Conservation (phyloP, 2,113 vertebrate genomes). For the Lepus timidus region DNA sequence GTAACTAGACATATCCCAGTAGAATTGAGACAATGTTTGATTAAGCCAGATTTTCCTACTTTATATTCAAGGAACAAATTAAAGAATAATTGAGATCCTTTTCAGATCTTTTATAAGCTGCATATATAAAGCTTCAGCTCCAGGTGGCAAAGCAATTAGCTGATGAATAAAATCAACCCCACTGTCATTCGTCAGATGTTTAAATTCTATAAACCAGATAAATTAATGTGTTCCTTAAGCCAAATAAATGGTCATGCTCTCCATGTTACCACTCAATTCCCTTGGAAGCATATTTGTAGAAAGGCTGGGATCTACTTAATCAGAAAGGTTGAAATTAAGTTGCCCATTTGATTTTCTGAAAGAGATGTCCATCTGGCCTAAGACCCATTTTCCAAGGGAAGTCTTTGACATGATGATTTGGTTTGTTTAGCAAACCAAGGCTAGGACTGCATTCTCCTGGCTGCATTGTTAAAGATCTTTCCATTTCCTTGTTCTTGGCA, state of each 20-base stretch:
- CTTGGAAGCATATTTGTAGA: constrained; percentile 82
- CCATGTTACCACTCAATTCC: constrained; percentile 89
- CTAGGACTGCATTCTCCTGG: constrained; percentile 7
- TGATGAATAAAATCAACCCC: constrained; percentile 98
- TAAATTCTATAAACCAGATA: constrained; percentile 96
- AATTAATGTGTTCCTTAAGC: constrained; percentile 94
- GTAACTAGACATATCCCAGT: constrained; percentile 96
- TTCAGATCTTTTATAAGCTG: constrained; percentile 95
- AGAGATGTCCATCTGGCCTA: constrained; percentile 78
- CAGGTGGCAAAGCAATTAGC: constrained; percentile 98
- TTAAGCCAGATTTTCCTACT: constrained; percentile 97
- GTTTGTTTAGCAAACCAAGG: constrained; percentile 67
- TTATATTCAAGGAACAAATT: constrained; percentile 98
- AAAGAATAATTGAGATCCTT: constrained; percentile 95
- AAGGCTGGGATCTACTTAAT: constrained; percentile 83
- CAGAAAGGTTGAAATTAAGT: constrained; percentile 86
- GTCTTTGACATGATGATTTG: constrained; percentile 66
- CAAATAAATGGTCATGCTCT: constrained; percentile 95
- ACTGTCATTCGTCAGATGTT: constrained; percentile 94
- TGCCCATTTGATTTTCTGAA: constrained; percentile 84
- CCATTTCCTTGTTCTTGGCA: not conserved
- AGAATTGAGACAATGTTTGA: constrained; percentile 96
- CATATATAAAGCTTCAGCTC: constrained; percentile 95
- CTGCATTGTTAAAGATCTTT: not conserved
- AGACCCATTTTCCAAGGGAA: constrained; percentile 67